Evolutionary conservation across 2,888 invertebrate species (phyloP).

Genomic region (Stenotaenia linearis): DNA sequence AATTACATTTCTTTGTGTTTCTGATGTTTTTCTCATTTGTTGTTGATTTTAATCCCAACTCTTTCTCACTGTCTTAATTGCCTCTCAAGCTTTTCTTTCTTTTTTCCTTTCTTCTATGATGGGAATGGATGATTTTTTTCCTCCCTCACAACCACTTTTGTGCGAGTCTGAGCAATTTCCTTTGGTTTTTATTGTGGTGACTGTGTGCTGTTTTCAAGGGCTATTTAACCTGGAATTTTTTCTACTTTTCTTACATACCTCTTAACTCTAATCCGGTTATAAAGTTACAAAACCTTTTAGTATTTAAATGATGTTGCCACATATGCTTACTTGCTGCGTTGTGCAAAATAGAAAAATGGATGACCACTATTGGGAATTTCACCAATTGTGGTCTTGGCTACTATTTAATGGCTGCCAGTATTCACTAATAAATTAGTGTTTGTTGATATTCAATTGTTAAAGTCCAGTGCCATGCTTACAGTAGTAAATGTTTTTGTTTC

Average conservation of each 20-base stretch:
- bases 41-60: neutral
- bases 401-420: no score
- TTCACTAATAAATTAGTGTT: no score
- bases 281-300: neutral
- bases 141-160: neutral
- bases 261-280: neutral
- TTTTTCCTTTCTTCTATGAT: neutral
- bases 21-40: neutral
- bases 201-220: neutral
- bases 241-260: neutral
- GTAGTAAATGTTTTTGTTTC: no score
- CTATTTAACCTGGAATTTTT: neutral
- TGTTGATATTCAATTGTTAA: no score
- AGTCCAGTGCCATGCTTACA: no score
- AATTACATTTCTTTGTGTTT: neutral
- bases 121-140: neutral
- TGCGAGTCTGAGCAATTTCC: conserved; percentile 1
- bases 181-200: conserved; percentile 15
- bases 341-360: no score
- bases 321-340: no score
- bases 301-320: neutral
- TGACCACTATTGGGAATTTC: no score
- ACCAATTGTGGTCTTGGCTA: no score
- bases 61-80: neutral
- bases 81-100: neutral